Conservation (phyloP, 1,140 invertebrate species). For the Teleopsis dalmanni region DNA sequence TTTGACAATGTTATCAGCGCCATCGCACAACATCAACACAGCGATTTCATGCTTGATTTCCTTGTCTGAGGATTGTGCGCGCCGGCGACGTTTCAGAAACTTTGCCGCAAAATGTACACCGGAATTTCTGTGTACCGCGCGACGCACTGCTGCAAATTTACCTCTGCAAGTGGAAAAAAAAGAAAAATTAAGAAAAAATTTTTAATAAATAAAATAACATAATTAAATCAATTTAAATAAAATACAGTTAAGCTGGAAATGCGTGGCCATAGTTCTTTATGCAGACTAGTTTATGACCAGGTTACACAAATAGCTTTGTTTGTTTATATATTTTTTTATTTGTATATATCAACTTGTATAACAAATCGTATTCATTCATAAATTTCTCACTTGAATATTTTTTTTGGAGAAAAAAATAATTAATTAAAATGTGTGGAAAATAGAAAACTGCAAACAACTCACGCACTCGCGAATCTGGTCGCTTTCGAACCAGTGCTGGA, state of each 20-base stretch:
- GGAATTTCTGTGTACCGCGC: slow-evolving; percentile 75
- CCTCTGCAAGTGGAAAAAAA: slow-evolving; percentile 61
- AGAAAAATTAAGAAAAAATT: not conserved
- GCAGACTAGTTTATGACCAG: not conserved
- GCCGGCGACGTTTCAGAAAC: slow-evolving; percentile 82
- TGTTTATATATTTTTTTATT: too few relatives aligned
- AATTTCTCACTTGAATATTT: too few relatives aligned
- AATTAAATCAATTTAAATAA: not conserved
- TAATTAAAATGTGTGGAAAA: too few relatives aligned
- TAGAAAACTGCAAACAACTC: too few relatives aligned
- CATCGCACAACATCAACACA: slow-evolving; percentile 73
- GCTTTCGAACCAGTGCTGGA: too few relatives aligned
- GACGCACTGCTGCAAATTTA: slow-evolving; percentile 89
- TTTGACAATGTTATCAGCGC: slow-evolving; percentile 72
- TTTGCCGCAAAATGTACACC: slow-evolving; percentile 89
- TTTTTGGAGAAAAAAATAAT: too few relatives aligned
- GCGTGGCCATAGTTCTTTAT: too few relatives aligned
- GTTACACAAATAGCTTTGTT: too few relatives aligned
- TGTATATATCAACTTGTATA: too few relatives aligned
- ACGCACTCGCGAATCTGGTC: too few relatives aligned
- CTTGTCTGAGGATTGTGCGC: slow-evolving; percentile 68
- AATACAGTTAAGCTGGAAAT: not conserved
- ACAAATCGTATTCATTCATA: too few relatives aligned
- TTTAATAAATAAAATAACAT: not conserved
- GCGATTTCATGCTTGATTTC: slow-evolving; percentile 87